Percentiles rank a stretch among this genome's conserved stretches.
Evolutionary conservation across 92 coral and sea anemone genomes (phyloP).

Genomic region (Phenganax subtilis): DNA sequence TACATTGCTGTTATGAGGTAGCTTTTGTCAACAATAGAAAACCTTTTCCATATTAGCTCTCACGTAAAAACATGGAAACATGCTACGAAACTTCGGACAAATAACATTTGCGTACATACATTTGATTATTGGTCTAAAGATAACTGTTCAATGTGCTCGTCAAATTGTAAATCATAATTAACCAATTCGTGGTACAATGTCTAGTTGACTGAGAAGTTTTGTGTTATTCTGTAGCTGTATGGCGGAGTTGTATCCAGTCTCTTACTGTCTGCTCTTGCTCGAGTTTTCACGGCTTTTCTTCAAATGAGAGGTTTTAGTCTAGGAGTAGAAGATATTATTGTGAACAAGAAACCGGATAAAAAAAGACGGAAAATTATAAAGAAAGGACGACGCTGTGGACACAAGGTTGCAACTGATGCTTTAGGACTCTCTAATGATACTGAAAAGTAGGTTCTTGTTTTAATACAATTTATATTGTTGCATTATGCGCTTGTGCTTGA

Average conservation of each 20-base stretch:
- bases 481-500: no score
- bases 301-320: conserved; percentile 86
- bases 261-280: conserved; percentile 76
- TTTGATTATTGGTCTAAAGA: no score
- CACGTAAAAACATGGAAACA: neutral
- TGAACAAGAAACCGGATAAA: conserved; percentile 69
- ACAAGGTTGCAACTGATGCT: conserved; percentile 69
- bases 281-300: conserved; percentile 79
- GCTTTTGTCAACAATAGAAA: neutral
- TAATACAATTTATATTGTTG: no score
- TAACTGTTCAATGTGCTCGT: no score
- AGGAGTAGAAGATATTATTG: conserved; percentile 88
- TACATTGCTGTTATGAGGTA: conserved; percentile 94
- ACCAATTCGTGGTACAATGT: no score
- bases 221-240: conserved; percentile 52
- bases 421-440: conserved; percentile 65
- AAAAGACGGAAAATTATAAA: conserved; percentile 63
- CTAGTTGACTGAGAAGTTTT: neutral
- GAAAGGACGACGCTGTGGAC: conserved; percentile 74
- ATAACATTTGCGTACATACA: no score
- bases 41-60: neutral
- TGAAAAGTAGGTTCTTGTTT: conserved; percentile 53
- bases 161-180: no score
- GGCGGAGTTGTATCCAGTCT: conserved; percentile 89
- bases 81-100: neutral